These are phyloP conservation scores for Cremastinae sp. DNA, from an alignment of 2,888 invertebrate genomes.

Conservation along the genomic window DNA sequence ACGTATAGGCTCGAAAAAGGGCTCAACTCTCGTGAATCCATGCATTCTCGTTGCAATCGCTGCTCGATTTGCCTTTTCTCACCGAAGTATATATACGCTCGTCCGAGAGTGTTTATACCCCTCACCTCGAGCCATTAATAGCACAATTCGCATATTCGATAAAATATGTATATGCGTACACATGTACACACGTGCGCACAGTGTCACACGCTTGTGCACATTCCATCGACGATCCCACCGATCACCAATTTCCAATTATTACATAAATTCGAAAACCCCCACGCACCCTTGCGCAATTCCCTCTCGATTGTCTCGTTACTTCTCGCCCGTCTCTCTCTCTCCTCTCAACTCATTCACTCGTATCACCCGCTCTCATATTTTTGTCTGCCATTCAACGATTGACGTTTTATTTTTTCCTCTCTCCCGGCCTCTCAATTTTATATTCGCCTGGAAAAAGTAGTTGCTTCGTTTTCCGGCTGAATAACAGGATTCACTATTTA, in stretches of 20 bases:
- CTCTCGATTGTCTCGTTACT: constrained; percentile 10
- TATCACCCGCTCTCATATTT: constrained; percentile 12
- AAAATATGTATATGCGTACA: constrained; percentile 4
- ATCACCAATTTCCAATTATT: constrained; percentile 51
- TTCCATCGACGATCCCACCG: constrained; percentile 27
- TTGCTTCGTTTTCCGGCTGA: neutral
- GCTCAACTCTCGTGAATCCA: neutral
- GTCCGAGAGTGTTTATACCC: neutral
- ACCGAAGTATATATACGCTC: neutral
- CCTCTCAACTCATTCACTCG: neutral
- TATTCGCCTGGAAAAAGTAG: neutral
- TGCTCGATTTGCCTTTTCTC: neutral
- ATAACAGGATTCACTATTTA: constrained; percentile 10
- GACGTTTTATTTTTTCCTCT: constrained; percentile 12
- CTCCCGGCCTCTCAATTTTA: no score
- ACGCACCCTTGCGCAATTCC: constrained; percentile 23
- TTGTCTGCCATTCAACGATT: constrained; percentile 10
- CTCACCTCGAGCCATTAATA: constrained; percentile 1
- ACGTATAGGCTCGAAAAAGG: constrained; percentile 5
- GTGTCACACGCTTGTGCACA: neutral
- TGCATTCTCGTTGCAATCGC: neutral
- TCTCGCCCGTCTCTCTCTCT: neutral
- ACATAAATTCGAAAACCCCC: constrained; percentile 38
- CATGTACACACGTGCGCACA: neutral
- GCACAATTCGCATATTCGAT: constrained; percentile 15